Conservation (phyloP, 2,797 vertebrate species). For the Alauda arvensis region DNA sequence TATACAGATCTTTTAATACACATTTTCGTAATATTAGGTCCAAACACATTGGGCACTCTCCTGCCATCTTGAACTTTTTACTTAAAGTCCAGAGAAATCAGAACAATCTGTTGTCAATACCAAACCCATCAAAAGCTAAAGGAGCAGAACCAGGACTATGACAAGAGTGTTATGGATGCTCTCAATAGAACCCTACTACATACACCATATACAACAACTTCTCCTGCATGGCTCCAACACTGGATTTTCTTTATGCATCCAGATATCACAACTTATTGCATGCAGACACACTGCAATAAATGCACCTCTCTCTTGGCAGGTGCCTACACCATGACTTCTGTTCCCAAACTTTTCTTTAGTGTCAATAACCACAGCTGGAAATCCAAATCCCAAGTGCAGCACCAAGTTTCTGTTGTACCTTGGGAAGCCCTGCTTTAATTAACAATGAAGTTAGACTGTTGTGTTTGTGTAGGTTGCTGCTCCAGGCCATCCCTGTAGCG, state of each 20-base stretch:
- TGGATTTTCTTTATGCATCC: background rate
- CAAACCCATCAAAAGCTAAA: background rate
- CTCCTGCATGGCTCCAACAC: background rate
- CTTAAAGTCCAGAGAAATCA: background rate
- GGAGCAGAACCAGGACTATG: background rate
- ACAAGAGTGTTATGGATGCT: background rate
- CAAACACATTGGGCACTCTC: background rate
- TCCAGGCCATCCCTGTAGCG: slow-evolving; percentile 45
- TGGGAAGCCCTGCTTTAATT: slow-evolving; percentile 11
- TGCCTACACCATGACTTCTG: rapidly evolving
- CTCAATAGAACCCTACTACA: background rate
- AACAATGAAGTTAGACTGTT: background rate
- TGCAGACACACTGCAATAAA: background rate
- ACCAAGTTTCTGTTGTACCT: background rate
- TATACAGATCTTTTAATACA: background rate
- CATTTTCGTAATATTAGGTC: background rate
- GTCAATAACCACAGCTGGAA: background rate
- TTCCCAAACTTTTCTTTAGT: background rate
- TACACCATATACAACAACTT: background rate
- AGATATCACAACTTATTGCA: background rate
- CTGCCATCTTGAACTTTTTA: background rate
- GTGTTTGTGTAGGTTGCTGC: slow-evolving; percentile 26
- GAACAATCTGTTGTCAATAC: background rate
- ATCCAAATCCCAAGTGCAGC: background rate
- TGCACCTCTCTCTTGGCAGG: background rate